Conservation (phyloP, 2,797 vertebrate species). For the Molossus molossus region DNA sequence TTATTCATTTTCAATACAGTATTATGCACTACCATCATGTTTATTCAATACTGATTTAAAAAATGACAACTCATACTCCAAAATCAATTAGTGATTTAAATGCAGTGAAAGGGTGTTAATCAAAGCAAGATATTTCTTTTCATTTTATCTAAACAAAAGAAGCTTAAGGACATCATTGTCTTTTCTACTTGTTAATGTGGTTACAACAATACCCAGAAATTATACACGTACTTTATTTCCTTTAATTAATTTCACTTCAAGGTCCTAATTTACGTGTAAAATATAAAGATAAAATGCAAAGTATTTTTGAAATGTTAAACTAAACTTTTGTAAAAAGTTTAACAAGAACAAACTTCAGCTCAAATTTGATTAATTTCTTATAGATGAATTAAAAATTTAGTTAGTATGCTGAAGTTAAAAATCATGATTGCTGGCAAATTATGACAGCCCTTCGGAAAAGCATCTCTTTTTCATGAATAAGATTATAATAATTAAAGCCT, state of each 20-base stretch:
- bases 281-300: conserved; percentile 41
- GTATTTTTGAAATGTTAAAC: conserved; percentile 20
- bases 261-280: conserved; percentile 8
- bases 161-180: neutral
- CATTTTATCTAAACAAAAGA: conserved; percentile 65
- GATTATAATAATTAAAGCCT: neutral
- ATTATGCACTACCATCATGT: conserved; percentile 39
- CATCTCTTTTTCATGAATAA: neutral
- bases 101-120: neutral
- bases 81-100: conserved; percentile 70
- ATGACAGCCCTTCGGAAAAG: neutral
- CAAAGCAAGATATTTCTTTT: conserved; percentile 5
- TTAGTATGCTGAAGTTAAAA: neutral
- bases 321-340: conserved; percentile 45
- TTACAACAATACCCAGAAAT: neutral
- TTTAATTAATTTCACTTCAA: conserved; percentile 54
- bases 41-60: conserved; percentile 76
- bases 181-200: conserved; percentile 47
- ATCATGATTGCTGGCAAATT: conserved; percentile 5
- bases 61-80: conserved; percentile 55
- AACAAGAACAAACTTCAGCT: conserved; percentile 30
- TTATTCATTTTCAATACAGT: conserved; percentile 53
- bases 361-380: conserved; percentile 55
- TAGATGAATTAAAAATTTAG: neutral
- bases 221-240: conserved; percentile 22